Conservation (phyloP, 2,888 invertebrate species). For the Pomacea canaliculata region DNA sequence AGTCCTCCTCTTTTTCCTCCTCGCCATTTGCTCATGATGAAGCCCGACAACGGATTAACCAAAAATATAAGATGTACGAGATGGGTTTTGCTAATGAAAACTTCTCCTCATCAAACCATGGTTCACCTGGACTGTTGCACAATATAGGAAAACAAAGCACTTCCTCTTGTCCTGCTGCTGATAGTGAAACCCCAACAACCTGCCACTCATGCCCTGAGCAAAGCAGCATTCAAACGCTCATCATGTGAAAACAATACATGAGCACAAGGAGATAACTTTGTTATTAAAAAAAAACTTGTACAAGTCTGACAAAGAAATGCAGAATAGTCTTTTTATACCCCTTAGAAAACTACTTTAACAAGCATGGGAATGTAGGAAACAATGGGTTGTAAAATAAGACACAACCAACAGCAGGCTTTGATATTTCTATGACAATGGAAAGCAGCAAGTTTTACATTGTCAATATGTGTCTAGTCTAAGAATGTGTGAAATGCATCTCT, state of each 20-base stretch:
- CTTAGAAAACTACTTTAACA: too few species aligned
- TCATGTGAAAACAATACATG: slow-evolving; percentile 4
- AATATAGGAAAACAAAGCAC: not conserved
- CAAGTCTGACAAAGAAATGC: too few species aligned
- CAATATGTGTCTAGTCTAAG: too few species aligned
- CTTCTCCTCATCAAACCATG: slow-evolving; percentile 20
- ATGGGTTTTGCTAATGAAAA: slow-evolving; percentile 32
- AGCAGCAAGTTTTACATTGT: too few species aligned
- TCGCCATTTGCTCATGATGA: slow-evolving; percentile 12
- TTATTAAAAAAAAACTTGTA: too few species aligned
- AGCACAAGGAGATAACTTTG: too few species aligned
- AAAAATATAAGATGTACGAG: slow-evolving; percentile 25
- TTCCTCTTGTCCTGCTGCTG: not conserved
- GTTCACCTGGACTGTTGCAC: not conserved
- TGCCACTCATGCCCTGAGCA: not conserved
- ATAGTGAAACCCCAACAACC: not conserved
- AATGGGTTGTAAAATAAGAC: too few species aligned
- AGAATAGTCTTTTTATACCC: too few species aligned
- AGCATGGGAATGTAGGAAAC: too few species aligned
- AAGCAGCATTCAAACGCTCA: slow-evolving; percentile 20
- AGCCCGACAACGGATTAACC: slow-evolving; percentile 16
- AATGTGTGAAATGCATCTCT: too few species aligned
- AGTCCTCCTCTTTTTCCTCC: slow-evolving; percentile 33
- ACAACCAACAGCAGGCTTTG: too few species aligned
- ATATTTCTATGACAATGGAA: too few species aligned